These are phyloP conservation scores for Apis cerana DNA, from an alignment of 1,140 invertebrate genomes.

Conservation along the genomic window DNA sequence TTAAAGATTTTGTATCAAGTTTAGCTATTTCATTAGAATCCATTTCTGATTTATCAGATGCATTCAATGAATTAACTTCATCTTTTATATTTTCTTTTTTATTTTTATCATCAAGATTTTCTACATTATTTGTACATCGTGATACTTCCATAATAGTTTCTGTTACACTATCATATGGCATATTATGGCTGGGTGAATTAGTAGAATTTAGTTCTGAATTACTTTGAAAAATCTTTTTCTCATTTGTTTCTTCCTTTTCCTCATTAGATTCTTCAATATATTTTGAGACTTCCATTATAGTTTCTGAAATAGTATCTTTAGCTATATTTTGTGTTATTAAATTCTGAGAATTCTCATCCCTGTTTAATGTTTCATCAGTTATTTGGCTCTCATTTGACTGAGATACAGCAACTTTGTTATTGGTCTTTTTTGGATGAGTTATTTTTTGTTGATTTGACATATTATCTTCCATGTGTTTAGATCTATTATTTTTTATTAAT, in stretches of 20 bases:
- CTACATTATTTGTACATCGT: slow-evolving; percentile 49
- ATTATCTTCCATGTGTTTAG: slow-evolving; percentile 57
- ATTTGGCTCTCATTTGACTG: slow-evolving; percentile 42
- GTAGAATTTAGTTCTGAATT: slow-evolving; percentile 8
- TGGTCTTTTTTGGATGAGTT: slow-evolving; percentile 41
- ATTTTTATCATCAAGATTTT: slow-evolving; percentile 9
- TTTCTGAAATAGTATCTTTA: slow-evolving; percentile 74
- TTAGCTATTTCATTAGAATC: slow-evolving; percentile 3
- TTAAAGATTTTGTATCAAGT: slow-evolving; percentile 17
- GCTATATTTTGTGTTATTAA: slow-evolving; percentile 28
- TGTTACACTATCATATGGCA: slow-evolving; percentile 67
- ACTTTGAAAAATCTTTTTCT: slow-evolving; percentile 28
- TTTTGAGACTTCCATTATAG: slow-evolving; percentile 77
- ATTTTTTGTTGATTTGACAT: slow-evolving; percentile 55
- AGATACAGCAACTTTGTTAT: slow-evolving; percentile 23
- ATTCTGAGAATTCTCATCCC: slow-evolving; percentile 19
- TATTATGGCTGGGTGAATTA: slow-evolving; percentile 40
- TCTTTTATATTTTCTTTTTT: slow-evolving; percentile 10
- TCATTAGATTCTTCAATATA: slow-evolving; percentile 56
- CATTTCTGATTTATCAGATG: slow-evolving; percentile 20
- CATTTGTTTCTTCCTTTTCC: slow-evolving; percentile 36
- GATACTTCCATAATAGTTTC: slow-evolving; percentile 75
- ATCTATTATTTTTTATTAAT: slow-evolving; percentile 66
- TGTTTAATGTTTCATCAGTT: neutral
- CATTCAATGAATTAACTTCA: neutral